These are phyloP conservation scores for Zeugodacus cucurbitae DNA, from an alignment of 1,140 invertebrate genomes.

Conservation along the genomic window DNA sequence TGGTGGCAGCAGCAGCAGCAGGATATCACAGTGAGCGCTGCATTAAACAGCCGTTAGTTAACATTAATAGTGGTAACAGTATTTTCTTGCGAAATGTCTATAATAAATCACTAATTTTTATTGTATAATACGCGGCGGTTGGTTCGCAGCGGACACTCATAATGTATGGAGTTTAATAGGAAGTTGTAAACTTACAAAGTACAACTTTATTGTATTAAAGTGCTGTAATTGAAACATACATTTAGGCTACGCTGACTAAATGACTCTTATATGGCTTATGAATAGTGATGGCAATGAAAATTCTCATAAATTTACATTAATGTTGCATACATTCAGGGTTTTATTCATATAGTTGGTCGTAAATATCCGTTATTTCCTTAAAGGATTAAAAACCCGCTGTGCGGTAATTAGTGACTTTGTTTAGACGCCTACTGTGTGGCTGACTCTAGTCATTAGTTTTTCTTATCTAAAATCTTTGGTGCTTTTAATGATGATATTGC, in stretches of 20 bases:
- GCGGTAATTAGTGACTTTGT: too few relatives aligned
- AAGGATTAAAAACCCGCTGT: too few relatives aligned
- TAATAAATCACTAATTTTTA: background rate
- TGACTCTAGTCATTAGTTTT: too few relatives aligned
- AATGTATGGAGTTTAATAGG: background rate
- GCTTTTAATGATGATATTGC: too few relatives aligned
- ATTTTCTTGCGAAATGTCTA: background rate
- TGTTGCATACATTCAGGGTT: too few relatives aligned
- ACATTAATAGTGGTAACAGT: background rate
- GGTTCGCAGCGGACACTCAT: background rate
- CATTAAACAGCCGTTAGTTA: constrained; percentile 8
- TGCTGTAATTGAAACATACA: background rate
- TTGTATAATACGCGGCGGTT: background rate
- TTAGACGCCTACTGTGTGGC: too few relatives aligned
- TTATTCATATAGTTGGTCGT: too few relatives aligned
- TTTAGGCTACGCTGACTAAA: background rate
- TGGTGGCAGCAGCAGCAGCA: background rate
- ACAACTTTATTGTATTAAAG: background rate
- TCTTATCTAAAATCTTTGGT: too few relatives aligned
- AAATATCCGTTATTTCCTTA: too few relatives aligned
- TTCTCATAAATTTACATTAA: too few relatives aligned
- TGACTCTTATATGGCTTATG: too few relatives aligned
- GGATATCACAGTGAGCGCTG: background rate
- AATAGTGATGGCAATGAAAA: too few relatives aligned
- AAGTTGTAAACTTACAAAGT: background rate